Conservation (phyloP, 2,888 invertebrate genomes). For the Gymnoscelis rufifasciata region DNA sequence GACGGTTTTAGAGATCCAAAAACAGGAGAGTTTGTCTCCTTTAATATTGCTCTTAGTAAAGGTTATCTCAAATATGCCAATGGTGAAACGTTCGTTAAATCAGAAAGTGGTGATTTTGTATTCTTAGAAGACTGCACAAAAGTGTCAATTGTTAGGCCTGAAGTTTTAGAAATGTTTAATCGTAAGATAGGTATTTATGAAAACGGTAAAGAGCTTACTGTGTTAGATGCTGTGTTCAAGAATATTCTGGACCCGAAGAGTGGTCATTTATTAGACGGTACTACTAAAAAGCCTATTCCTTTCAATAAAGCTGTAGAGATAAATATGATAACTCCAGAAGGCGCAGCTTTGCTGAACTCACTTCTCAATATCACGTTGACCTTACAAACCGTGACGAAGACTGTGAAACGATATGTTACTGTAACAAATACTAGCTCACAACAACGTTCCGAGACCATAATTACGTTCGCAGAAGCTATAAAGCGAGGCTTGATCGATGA, state of each 20-base stretch:
- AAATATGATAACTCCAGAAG: constrained; percentile 91
- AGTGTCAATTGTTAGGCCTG: constrained; percentile 88
- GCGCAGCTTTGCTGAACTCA: constrained; percentile 90
- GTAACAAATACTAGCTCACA: constrained; percentile 83
- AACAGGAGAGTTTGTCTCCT: constrained; percentile 89
- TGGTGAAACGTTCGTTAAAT: constrained; percentile 85
- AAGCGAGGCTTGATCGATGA: constrained; percentile 89
- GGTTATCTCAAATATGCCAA: constrained; percentile 87
- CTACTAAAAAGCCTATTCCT: constrained; percentile 85
- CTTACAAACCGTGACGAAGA: constrained; percentile 90
- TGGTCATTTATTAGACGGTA: constrained; percentile 89
- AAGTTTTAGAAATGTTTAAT: constrained; percentile 91
- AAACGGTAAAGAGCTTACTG: constrained; percentile 86
- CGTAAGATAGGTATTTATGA: constrained; percentile 89
- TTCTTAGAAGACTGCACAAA: constrained; percentile 89
- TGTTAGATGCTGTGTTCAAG: constrained; percentile 92
- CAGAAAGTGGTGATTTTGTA: constrained; percentile 86
- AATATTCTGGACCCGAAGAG: constrained; percentile 92
- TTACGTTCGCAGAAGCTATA: constrained; percentile 89
- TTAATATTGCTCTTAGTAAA: constrained; percentile 88
- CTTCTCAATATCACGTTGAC: constrained; percentile 92
- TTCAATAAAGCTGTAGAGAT: constrained; percentile 92
- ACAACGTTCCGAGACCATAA: constrained; percentile 77
- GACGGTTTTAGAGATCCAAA: constrained; percentile 92
- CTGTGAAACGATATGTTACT: constrained; percentile 89